These are phyloP conservation scores for Bacillus rossius DNA, from an alignment of 1,140 invertebrate species.

Conservation along the genomic window DNA sequence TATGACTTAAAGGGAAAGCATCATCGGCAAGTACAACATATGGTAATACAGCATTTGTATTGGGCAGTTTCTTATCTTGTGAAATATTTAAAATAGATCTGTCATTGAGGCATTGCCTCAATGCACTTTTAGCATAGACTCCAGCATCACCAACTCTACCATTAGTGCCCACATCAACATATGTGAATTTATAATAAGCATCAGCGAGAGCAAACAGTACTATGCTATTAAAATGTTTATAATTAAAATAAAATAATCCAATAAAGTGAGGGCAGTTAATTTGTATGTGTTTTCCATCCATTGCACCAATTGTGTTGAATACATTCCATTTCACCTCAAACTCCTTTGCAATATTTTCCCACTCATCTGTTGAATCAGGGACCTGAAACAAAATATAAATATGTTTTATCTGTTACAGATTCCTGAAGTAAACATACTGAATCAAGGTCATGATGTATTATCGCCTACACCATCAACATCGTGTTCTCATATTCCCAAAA, in stretches of 20 bases:
- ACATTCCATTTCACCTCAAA: constrained; percentile 24
- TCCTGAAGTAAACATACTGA: not conserved
- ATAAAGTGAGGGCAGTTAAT: constrained; percentile 23
- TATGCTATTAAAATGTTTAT: constrained; percentile 32
- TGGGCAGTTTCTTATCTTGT: no score
- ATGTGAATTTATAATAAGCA: constrained; percentile 29
- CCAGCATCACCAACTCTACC: no score
- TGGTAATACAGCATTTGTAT: no score
- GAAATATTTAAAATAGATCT: no score
- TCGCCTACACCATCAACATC: no score
- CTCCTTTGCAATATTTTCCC: constrained; percentile 5
- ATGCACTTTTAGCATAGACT: no score
- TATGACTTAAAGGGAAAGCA: no score
- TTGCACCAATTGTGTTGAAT: no score
- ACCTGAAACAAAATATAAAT: constrained; percentile 3
- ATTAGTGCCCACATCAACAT: constrained; percentile 28
- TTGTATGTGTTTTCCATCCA: no score
- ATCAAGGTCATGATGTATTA: not conserved
- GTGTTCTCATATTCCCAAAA: not conserved
- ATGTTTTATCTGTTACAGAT: no score
- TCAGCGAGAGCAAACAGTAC: constrained; percentile 33
- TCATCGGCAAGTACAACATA: no score
- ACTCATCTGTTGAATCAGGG: not conserved
- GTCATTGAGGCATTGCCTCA: no score
- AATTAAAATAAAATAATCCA: constrained; percentile 31